Evolutionary conservation across 2,888 invertebrate species (phyloP), one percentile per base, ranked within the genome.

Genomic region (Eurytoma californica): DNA sequence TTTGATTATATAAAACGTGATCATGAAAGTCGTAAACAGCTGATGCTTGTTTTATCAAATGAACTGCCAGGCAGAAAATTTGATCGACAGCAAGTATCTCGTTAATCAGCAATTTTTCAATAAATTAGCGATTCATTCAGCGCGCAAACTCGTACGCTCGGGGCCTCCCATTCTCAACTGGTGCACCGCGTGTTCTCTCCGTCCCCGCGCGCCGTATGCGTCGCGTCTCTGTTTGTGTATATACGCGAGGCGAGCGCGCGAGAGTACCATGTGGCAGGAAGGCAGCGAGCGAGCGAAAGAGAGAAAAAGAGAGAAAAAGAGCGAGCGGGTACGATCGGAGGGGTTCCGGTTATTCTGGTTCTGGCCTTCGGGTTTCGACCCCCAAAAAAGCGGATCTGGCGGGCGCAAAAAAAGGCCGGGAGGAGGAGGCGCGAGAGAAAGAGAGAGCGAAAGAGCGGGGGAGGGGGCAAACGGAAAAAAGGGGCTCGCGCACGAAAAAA

Each of bases 281-380:
- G 53, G 24, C 14, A 51, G 47, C 20, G 60, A 60, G 66, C 28
- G 39, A 53, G 28, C 24, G 55, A 67, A 55, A 74, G 53, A 61
- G 72, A 53, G 72, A 72, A 63, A 72, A 16, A 51, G 53, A 24
- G 49, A 30, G 61, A 82, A 72, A 47, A 63, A 60, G 68, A 74
- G 70, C 55, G 63, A 60, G 68, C 66, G 28, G 55, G 39, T 18
- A 24, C 75, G 77, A 78, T 82, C 80, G 81, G 83, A 39, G 39
- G 82, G 84, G 85, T 86, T 86, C 86, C 85, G 85, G 86, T 86
- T 86, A 86, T 86, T 86, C 85, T 85, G 86, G 85, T 86, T 85
- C 83, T 86, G 83, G 83, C 82, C 83, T 84, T 83, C 83, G 82
- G 79, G 80, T 85, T 84, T 83, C 82, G 84, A 84, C 79, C 85